Evolutionary conservation across 2,113 vertebrate genomes (phyloP).

Genomic region (Amblyornis subalaris): DNA sequence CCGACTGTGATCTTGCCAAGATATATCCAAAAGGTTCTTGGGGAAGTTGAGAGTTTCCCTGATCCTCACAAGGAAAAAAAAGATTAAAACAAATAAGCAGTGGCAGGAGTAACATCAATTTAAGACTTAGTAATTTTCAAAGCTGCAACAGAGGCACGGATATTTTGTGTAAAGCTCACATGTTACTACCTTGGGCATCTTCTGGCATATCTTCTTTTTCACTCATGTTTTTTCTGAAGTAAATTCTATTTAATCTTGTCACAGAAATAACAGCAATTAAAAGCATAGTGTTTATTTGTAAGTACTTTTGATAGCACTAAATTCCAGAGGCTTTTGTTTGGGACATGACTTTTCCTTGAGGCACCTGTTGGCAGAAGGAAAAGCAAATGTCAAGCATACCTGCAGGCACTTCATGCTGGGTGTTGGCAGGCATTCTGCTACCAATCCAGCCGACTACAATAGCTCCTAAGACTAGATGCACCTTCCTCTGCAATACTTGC

Average conservation of each 20-base stretch:
- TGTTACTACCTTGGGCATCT: not conserved
- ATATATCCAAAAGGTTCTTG: not conserved
- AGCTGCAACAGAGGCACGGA: not conserved
- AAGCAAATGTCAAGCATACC: not conserved
- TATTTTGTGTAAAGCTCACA: not conserved
- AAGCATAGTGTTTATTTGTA: not conserved
- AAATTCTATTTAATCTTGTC: not conserved
- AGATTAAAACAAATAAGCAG: rapidly evolving
- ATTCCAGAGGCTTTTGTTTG: not conserved
- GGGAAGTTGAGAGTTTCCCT: not conserved
- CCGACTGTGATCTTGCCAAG: not conserved
- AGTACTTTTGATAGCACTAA: not conserved
- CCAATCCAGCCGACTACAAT: not conserved
- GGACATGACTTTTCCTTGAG: not conserved
- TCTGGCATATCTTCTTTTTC: not conserved
- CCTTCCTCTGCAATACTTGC: not conserved
- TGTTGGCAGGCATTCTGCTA: not conserved
- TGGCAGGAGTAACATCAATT: not conserved
- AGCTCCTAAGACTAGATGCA: not conserved
- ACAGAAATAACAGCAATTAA: not conserved
- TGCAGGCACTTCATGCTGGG: not conserved
- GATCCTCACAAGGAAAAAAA: not conserved
- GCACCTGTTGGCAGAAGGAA: not conserved
- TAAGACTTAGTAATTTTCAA: not conserved
- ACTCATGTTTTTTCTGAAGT: not conserved